Evolutionary conservation across 2,888 invertebrate genomes (phyloP), one percentile per base, ranked within the genome.

Genomic region (Chymomyza caudatula): DNA sequence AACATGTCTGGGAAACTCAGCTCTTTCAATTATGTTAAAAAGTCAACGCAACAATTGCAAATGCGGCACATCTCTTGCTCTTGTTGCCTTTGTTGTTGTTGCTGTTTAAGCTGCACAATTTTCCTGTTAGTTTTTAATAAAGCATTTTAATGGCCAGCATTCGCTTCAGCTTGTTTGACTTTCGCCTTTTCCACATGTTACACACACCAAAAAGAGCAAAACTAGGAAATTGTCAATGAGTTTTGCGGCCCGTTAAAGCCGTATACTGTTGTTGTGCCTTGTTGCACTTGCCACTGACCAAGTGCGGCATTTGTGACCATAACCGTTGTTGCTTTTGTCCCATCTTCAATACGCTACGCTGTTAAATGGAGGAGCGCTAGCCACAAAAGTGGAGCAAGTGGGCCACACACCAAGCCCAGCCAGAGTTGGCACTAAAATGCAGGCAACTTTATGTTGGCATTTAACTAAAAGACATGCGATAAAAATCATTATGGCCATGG

Each of bases 191-290:
- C 60, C 55, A 47, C 15, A 47, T 47, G 19, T 20, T 47, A 17
- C 70, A 69, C 76, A 73, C n/a, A 70, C 78, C 81, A 81, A 80
- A 67, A 67, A 71, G 69, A 60, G 66, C 37, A 49, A 69, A 71
- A 77, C 73, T 64, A 65, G 74, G 75, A 81, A 84, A 81, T 75
- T 83, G 84, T 78, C 74, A 78, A 69, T 74, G 74, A 78, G 69
- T 59, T 73, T 58, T 15, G 51, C 19, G 63, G 55, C 64, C 15
- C 22, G 25, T 22, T 56, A 56, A 29, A 43, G 54, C 43, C 43
- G 44, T 47, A 47, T 6, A 37, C 29, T 52, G 53, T 15, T 43
- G 56, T 44, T 62, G 23, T 56, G 47, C n/a, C 47, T 47, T 13
- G 47, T 55, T 52, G 4, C 53, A 60, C 60, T 60, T 60, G 60